Conservation (phyloP, 2,797 vertebrate genomes). For the Moxostoma hubbsi region DNA sequence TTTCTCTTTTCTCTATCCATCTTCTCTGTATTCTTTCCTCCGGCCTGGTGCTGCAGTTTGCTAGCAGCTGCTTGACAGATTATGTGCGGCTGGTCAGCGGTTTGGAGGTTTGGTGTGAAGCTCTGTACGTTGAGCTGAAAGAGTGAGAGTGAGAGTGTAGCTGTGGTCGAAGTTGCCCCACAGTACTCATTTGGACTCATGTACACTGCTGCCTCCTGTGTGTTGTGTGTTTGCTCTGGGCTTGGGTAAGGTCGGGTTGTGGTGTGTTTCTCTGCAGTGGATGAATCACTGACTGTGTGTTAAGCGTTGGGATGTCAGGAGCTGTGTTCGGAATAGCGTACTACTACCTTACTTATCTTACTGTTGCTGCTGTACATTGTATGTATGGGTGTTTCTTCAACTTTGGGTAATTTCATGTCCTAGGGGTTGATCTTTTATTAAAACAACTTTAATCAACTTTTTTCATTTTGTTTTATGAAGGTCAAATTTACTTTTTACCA, state of each 20-base stretch:
- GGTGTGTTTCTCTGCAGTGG: constrained; percentile 6
- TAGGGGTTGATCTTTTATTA: too few species aligned
- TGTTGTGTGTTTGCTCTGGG: constrained; percentile 32
- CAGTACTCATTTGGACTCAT: constrained; percentile 32
- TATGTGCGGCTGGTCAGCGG: constrained; percentile 65
- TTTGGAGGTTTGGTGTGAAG: constrained; percentile 76
- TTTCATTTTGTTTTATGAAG: too few species aligned
- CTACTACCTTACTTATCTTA: too few species aligned
- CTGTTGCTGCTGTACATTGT: too few species aligned
- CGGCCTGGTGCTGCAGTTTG: constrained; percentile 73
- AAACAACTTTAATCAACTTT: too few species aligned
- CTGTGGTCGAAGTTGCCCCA: constrained; percentile 38
- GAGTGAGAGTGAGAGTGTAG: constrained; percentile 32
- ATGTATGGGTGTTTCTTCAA: too few species aligned
- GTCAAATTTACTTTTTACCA: too few species aligned
- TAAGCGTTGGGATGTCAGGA: constrained; percentile 1
- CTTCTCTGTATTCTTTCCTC: neutral
- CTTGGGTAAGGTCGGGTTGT: neutral
- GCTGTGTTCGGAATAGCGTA: too few species aligned
- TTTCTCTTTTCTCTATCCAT: neutral
- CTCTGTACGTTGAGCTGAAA: constrained; percentile 49
- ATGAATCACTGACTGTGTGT: constrained; percentile 13
- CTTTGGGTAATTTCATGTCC: too few species aligned
- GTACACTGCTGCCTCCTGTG: constrained; percentile 17
- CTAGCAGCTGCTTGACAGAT: constrained; percentile 76